Percentiles rank a stretch among this genome's conserved stretches.
Evolutionary conservation across 2,888 invertebrate species (phyloP).

Genomic region (Euzophera pinguis): DNA sequence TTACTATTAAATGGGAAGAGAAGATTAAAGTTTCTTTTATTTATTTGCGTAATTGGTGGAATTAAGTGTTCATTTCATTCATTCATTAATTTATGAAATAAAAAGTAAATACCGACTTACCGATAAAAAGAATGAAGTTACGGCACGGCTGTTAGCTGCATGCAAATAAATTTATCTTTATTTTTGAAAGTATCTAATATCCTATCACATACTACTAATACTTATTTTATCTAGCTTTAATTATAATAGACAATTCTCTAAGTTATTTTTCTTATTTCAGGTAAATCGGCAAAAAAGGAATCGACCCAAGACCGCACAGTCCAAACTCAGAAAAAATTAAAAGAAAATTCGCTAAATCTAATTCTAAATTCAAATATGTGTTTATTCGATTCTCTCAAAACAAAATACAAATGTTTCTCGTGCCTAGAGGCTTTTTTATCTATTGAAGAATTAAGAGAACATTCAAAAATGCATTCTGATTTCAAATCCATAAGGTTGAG

Average conservation of each 20-base stretch:
- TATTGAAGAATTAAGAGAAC: constrained; percentile 36
- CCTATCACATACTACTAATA: too few relatives aligned
- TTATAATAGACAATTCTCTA: neutral
- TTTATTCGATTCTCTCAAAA: constrained; percentile 42
- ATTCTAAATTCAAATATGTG: constrained; percentile 50
- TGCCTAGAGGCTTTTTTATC: constrained; percentile 38
- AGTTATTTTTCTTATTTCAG: constrained; percentile 6
- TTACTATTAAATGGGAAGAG: too few relatives aligned
- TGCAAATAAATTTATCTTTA: too few relatives aligned
- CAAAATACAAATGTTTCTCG: constrained; percentile 43
- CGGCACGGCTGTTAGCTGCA: too few relatives aligned
- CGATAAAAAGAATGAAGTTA: too few relatives aligned
- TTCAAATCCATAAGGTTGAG: constrained; percentile 25
- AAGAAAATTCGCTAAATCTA: constrained; percentile 44
- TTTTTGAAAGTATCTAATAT: too few relatives aligned
- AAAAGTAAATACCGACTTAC: too few relatives aligned
- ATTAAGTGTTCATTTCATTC: too few relatives aligned
- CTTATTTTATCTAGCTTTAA: too few relatives aligned
- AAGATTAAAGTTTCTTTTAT: too few relatives aligned
- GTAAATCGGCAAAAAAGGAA: neutral
- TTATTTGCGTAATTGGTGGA: too few relatives aligned
- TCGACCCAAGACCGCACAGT: constrained; percentile 7
- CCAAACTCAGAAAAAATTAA: constrained; percentile 20
- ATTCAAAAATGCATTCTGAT: constrained; percentile 32
- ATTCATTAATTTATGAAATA: too few relatives aligned